These are phyloP conservation scores for Grantiella picta DNA, from an alignment of 2,113 vertebrate genomes.

Conservation along the genomic window DNA sequence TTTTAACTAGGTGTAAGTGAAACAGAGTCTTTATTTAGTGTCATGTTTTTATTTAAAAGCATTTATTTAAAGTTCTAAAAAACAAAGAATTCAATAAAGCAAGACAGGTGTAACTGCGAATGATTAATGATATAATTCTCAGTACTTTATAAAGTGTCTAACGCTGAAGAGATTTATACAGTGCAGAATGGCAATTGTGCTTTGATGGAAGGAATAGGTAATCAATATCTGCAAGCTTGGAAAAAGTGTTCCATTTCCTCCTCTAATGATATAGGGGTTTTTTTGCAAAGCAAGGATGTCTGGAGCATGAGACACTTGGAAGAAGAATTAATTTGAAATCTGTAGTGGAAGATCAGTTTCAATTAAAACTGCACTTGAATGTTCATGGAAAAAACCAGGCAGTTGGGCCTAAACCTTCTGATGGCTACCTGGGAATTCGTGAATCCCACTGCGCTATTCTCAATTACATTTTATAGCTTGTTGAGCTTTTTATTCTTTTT, in stretches of 20 bases:
- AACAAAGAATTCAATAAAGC: slow-evolving; percentile 65
- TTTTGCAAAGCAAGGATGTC: slow-evolving; percentile 74
- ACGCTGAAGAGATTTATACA: slow-evolving; percentile 67
- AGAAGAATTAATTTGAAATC: slow-evolving; percentile 88
- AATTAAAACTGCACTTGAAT: slow-evolving; percentile 82
- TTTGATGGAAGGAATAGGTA: slow-evolving; percentile 71
- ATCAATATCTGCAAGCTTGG: slow-evolving; percentile 75
- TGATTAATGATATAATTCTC: slow-evolving; percentile 74
- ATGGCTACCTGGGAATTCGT: slow-evolving; percentile 39
- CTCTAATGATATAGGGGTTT: slow-evolving; percentile 75
- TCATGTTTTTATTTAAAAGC: slow-evolving; percentile 69
- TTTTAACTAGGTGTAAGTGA: slow-evolving; percentile 26
- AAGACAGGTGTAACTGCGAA: slow-evolving; percentile 62
- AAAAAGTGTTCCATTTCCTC: slow-evolving; percentile 78
- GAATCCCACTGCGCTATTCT: not conserved
- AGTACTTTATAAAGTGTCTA: slow-evolving; percentile 71
- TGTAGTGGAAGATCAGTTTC: slow-evolving; percentile 86
- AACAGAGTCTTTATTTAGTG: slow-evolving; percentile 58
- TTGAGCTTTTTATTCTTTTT: slow-evolving; percentile 22
- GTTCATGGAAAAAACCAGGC: slow-evolving; percentile 56
- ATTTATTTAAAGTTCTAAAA: slow-evolving; percentile 74
- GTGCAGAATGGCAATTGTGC: slow-evolving; percentile 63
- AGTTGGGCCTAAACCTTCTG: slow-evolving; percentile 42
- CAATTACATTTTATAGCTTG: slow-evolving; percentile 41
- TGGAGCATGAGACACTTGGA: slow-evolving; percentile 79